Base-by-base conservation (phyloP, 2,113 vertebrate species). In the Taxidea taxus region DNA sequence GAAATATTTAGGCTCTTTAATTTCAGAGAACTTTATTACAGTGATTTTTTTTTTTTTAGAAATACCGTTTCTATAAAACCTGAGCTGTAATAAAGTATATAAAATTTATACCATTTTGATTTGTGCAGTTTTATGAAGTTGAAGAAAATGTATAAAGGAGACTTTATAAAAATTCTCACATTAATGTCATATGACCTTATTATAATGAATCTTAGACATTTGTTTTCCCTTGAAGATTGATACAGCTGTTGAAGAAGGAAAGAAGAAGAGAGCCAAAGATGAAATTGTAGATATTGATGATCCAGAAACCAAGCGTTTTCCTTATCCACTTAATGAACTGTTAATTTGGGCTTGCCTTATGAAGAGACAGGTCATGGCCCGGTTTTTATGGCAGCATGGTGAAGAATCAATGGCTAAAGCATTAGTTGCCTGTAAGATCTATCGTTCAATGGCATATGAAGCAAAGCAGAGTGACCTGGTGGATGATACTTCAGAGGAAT, bases 361-460 rank as follows among this genome's bases (percentile, higher is more conserved):
- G 99, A 99, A 99, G 98, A 99, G 99, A 91, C 99, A 99, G 98
- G 99, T 99, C 97, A 99, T 99, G 99, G 99, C 99, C 0, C 99
- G 99, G 14, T 99, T 99, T 98, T 99, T 99, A 98, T 99, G 99
- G 99, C 99, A 99, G 98, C 99, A 99, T 4, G 99, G 99, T 0
- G 99, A 99, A 98, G 99, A 99, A 98, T 99, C 99, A 98, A 99
- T 99, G 99, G 99, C 99, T 2, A 99, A 99, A 98, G 99, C 99
- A 0, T 98, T 99, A 97, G 99, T 99, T 97, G 99, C 99, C 88
- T 99, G 99, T 98, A 99, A 99, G 96, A 99, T 99, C 11, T 99
- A 99, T 97, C 99, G 99, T 25, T 99, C 99, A 2, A 99, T 99
- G 99, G 99, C 99, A 1, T 99, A 99, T 42, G 99, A 99, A 98